These are phyloP conservation scores for Protodeltote pygarga DNA, from an alignment of 2,888 invertebrate genomes.

Conservation along the genomic window DNA sequence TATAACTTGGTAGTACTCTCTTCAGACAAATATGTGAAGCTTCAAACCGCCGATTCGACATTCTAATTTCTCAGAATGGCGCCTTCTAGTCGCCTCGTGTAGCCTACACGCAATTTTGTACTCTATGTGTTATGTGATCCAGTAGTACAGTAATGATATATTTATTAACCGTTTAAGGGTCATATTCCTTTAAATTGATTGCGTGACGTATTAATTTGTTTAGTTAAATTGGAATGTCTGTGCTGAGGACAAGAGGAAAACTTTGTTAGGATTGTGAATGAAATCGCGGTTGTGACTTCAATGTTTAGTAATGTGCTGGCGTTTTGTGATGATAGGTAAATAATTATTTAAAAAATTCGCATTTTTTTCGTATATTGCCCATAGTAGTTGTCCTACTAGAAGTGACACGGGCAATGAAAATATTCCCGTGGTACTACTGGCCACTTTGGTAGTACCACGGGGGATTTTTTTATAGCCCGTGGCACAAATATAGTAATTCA, in stretches of 20 bases:
- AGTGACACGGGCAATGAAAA: no score
- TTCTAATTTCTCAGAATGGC: conserved; percentile 36
- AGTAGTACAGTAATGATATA: conserved; percentile 9
- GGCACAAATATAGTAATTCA: no score
- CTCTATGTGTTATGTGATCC: conserved; percentile 28
- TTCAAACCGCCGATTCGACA: conserved; percentile 28
- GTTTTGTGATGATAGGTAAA: no score
- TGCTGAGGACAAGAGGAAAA: background rate
- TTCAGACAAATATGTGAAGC: conserved; percentile 12
- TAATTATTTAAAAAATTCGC: no score
- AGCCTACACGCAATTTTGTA: conserved; percentile 29
- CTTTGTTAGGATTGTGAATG: conserved; percentile 6
- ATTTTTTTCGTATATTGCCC: no score
- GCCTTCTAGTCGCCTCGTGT: conserved; percentile 23
- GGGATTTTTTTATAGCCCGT: no score
- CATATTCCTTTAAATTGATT: conserved; percentile 39
- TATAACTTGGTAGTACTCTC: no score
- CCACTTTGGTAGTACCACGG: no score
- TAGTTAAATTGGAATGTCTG: conserved; percentile 30
- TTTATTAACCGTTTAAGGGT: conserved; percentile 26
- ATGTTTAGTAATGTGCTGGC: no score
- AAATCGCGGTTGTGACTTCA: conserved; percentile 18
- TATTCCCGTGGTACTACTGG: no score
- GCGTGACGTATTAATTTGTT: conserved; percentile 33
- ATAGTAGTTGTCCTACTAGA: no score